Conservation (phyloP, 2,888 invertebrate species). For the Pheosia tremula region DNA sequence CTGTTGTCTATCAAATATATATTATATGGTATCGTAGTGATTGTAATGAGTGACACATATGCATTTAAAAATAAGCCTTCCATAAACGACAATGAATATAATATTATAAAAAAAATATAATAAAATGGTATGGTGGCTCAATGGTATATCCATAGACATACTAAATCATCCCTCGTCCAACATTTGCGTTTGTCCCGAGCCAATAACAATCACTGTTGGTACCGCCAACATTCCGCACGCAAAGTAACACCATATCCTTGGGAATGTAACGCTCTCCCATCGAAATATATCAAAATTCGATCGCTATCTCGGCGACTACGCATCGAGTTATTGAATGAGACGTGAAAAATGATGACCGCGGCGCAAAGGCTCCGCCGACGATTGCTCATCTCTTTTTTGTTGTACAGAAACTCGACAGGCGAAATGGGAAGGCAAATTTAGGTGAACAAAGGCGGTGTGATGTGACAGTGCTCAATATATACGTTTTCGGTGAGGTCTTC, state of each 20-base stretch:
- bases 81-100: no score
- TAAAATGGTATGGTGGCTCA: no score
- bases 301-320: slow-evolving; percentile 80
- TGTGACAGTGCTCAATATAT: slow-evolving; percentile 60
- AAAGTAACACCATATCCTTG: slow-evolving; percentile 84
- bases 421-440: slow-evolving; percentile 66
- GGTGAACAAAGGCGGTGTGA: slow-evolving; percentile 75
- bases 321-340: slow-evolving; percentile 83
- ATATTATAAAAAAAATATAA: no score
- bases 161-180: neutral
- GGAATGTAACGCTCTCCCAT: slow-evolving; percentile 77
- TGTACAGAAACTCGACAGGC: slow-evolving; percentile 32
- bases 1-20: no score
- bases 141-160: neutral
- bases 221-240: slow-evolving; percentile 75
- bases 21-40: no score
- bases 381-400: slow-evolving; percentile 59
- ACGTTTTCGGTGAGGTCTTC: slow-evolving; percentile 68
- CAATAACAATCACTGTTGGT: slow-evolving; percentile 30
- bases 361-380: slow-evolving; percentile 76
- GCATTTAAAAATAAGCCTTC: no score
- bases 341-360: slow-evolving; percentile 82
- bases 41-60: no score
- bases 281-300: slow-evolving; percentile 82
- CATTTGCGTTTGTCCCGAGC: neutral